Base-by-base conservation (phyloP, 2,888 invertebrate species). In the Lithosia quadra region DNA sequence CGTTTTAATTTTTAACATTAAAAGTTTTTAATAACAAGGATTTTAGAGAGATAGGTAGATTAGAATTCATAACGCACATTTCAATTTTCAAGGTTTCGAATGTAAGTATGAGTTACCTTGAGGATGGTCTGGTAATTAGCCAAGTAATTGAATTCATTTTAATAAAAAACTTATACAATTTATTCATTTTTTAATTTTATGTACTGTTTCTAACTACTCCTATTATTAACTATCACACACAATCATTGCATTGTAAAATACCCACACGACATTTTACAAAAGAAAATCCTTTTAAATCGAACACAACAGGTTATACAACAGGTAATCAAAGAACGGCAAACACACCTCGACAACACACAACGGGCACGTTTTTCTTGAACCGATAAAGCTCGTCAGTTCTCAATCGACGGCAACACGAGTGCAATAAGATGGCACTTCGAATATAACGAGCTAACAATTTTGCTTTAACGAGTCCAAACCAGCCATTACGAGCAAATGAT, bases 401-500 rank as follows among this genome's bases (percentile, higher is more conserved):
- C 67, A 69, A 79, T 81, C 68, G 68, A 79, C 73, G 61, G 34
- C 36, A 65, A 57, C 61, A 63, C 36, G 60, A 56, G 34, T 69
- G 60, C 76, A 79, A 80, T 73, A 81, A 81, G 72, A 56, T 63
- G 57, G 77, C 58, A 81, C 80, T 81, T 69, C 11, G 60, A 28
- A 64, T 63, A 69, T 79, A 79, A 75, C 73, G 75, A 81, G 68
- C 70, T 61, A 67, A 74, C 71, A 79, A 77, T 74, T n/a, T 77
- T 74, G 39, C 72, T 74, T 43, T 74, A 72, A 80, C 78, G 78
- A 82, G 65, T 71, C 71, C 69, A 64, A 79, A 74, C 65, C 68
- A 68, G 68, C 34, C 65, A 34, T 62, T 61, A 55, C 58, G 22
- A 71, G 67, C 71, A 53, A 68, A 72, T 73, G 71, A 80, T 63